These are phyloP conservation scores for Phorcus lineatus DNA, from an alignment of 2,888 invertebrate genomes.

Conservation along the genomic window DNA sequence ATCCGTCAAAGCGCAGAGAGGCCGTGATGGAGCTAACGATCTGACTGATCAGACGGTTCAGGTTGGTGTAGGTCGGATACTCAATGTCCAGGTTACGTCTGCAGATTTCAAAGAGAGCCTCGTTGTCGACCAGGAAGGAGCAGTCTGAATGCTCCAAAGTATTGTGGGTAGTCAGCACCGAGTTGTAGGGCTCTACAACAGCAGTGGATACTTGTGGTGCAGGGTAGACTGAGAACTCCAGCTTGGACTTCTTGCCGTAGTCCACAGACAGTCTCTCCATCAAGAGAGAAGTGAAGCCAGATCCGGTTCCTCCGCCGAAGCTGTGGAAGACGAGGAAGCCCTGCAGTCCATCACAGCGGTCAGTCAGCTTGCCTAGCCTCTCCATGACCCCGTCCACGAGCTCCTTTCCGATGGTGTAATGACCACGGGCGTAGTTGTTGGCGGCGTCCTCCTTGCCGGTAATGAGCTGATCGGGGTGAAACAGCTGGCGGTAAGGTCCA, in stretches of 20 bases:
- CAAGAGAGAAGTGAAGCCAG: not conserved
- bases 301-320: not conserved
- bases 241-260: conserved; percentile 15
- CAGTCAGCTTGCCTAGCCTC: not conserved
- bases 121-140: conserved; percentile 2
- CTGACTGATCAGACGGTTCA: conserved; percentile 3
- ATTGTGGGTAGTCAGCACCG: conserved; percentile 1
- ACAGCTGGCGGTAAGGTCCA: not conserved
- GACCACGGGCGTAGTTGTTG: conserved; percentile 7
- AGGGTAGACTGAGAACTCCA: not conserved
- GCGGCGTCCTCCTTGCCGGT: not conserved
- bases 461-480: not conserved
- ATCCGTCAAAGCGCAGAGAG: not conserved
- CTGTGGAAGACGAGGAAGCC: conserved; percentile 9
- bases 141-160: not conserved
- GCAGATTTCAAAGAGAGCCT: not conserved
- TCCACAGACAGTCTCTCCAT: not conserved
- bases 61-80: not conserved
- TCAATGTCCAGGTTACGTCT: conserved; percentile 1
- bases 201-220: not conserved
- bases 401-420: not conserved
- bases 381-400: not conserved
- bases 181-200: not conserved
- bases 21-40: not conserved
- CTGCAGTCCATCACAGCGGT: not conserved